Evolutionary conservation across 1,140 invertebrate species (phyloP), one percentile per base, ranked within the genome.

Genomic region (Pissodes strobi): DNA sequence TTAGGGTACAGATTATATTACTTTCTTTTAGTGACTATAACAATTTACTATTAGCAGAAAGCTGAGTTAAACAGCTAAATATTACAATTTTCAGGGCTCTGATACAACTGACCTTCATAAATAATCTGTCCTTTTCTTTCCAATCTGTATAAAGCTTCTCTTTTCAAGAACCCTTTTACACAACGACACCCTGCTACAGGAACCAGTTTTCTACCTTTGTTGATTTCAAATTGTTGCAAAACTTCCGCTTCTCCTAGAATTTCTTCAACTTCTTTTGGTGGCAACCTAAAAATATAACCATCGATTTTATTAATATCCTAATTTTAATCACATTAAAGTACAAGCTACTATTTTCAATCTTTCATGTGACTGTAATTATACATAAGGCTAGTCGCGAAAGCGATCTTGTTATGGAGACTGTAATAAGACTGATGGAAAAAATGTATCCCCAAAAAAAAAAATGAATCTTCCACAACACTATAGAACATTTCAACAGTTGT

Each of bases 181-280:
- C 94, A 97, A 13, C 88, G 82, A 73, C 92, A 95, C 0, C 96
- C 96, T 1, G 94, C 95, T 3, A 98, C 90, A 2, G 87, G 87
- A 0, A 94, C 80, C 76, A 93, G 92, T 72, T 91, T 91, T 72
- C 84, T 88, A 22, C 88, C 88, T 69, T 94, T 90, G 19, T 86
- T 91, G 22, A 97, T 87, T 53, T 88, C 72, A 77, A 98, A 98
- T 70, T 90, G 81, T 76, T 96, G 86, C 21, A 94, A 75, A 12
- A 98, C 90, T 69, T 87, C 87, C 1, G 94, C 95, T 83, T 95
- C 89, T 2, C 95, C 93, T 87, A 78, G 21, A 37, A 88, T 60
- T 74, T 95, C 88, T 79, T 97, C 93, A 15, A 86, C 82, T 60
- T 89, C 83, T 41, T 85, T 73, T 15, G 78, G 65, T 1, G 94